Percentiles rank a stretch among this genome's conserved stretches.
These are phyloP conservation scores for Orchestia grillus DNA, from an alignment of 1,140 invertebrate species.

Conservation along the genomic window DNA sequence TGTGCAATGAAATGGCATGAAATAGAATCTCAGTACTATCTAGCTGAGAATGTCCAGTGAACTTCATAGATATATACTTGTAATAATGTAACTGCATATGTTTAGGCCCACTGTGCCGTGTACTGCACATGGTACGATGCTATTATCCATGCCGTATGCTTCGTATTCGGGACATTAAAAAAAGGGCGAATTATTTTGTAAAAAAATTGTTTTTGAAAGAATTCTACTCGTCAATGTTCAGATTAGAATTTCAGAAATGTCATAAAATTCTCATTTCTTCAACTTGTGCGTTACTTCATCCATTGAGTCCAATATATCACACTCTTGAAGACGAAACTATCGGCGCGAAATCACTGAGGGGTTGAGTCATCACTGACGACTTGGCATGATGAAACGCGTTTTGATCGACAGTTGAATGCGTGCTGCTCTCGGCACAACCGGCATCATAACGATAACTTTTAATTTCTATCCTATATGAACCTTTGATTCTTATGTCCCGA, in stretches of 20 bases:
- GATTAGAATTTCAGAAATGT: background rate
- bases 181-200: background rate
- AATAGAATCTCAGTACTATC: background rate
- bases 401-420: background rate
- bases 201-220: background rate
- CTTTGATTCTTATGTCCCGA: background rate
- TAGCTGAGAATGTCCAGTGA: background rate
- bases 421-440: background rate
- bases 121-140: background rate
- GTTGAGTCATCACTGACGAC: background rate
- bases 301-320: background rate
- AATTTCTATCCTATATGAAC: background rate
- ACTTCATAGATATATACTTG: background rate
- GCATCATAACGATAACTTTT: background rate
- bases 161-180: background rate
- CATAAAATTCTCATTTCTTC: background rate
- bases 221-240: background rate
- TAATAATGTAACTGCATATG: background rate
- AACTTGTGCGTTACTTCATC: background rate
- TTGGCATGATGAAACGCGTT: background rate
- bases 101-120: background rate
- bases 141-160: background rate
- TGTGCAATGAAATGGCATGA: background rate
- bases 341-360: background rate
- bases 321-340: background rate